Conservation (phyloP, 2,797 vertebrate species). For the Helicolenus hilgendorfi region DNA sequence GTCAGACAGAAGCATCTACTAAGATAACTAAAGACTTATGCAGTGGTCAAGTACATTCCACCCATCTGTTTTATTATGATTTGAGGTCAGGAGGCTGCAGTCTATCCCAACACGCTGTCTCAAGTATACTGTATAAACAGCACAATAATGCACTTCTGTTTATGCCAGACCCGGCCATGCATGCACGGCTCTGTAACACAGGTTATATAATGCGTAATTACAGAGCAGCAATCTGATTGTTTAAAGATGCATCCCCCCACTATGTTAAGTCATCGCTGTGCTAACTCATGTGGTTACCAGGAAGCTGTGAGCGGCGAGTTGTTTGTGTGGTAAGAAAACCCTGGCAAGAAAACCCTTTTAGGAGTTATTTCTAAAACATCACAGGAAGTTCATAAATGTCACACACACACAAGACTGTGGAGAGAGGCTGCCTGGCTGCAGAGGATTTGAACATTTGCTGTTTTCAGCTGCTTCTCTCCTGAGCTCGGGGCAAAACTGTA, state of each 20-base stretch:
- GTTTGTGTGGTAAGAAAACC: slow-evolving; percentile 13
- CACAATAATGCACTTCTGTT: slow-evolving; percentile 17
- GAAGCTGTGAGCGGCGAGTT: slow-evolving; percentile 10
- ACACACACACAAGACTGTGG: background rate
- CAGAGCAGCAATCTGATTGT: slow-evolving; percentile 33
- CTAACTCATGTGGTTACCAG: slow-evolving; percentile 34
- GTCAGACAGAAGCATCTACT: background rate
- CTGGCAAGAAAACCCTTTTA: slow-evolving; percentile 57
- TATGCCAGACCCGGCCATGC: slow-evolving; percentile 8
- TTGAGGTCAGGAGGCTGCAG: slow-evolving; percentile 6
- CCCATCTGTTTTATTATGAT: background rate
- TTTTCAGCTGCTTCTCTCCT: slow-evolving; percentile 27
- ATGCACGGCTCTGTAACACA: slow-evolving; percentile 10
- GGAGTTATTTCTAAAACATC: slow-evolving; percentile 44
- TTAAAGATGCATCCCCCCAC: slow-evolving; percentile 33
- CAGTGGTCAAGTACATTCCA: background rate
- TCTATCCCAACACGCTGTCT: background rate
- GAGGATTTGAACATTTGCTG: slow-evolving; percentile 25
- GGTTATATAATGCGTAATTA: slow-evolving; percentile 52
- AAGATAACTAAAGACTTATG: background rate
- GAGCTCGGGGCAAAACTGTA: slow-evolving; percentile 36
- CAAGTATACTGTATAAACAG: background rate
- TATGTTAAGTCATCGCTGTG: slow-evolving; percentile 9
- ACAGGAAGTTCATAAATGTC: slow-evolving; percentile 29
- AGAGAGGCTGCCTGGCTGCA: slow-evolving; percentile 10